Base-by-base conservation (phyloP, 2,888 invertebrate species). In the Thelaira solivaga region DNA sequence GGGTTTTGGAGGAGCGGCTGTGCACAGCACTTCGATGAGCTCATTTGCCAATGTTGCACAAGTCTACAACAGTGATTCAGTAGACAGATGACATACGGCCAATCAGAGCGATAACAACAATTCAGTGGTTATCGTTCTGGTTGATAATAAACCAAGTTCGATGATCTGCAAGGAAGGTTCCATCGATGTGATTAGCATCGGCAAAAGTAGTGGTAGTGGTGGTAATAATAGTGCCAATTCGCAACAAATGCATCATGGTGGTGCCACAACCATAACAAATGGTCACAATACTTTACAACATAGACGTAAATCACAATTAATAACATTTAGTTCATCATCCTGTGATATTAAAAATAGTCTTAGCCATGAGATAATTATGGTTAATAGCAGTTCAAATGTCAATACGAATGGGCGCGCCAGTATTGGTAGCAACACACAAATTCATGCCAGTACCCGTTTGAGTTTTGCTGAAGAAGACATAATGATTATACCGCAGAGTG, bases 321-420 rank as follows among this genome's bases (percentile, higher is more conserved):
- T 88, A 57, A 88, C 88, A 45, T 88, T 88, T 80, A 88, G 88
- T 83, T 84, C 87, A 73, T 86, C 87, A 71, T 86, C 88, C 82
- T 87, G 88, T 85, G 88, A 88, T 85, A 88, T 88, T 80, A 87
- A 88, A 81, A 88, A 86, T 84, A 88, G 88, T 84, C 85, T 88
- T 77, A 89, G 86, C 73, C 88, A 88, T 81, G 89, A 89, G 81
- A 84, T 86, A 75, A 85, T 88, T 67, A 81, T 84, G 81, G 81
- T 83, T 73, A 83, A 84, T 80, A 84, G 82, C 73, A 75, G 73
- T 29, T 71, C 47, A 24, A 75, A 18, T 13, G 65, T 64, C 13
- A 51, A 51, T 11, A 31, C 47, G 16, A 74, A 76, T 29, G 36
- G 20, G n/a, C 68, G 39, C 29, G 75, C 43, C 67, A 80, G 76